Evolutionary conservation across 2,113 vertebrate genomes (phyloP), one percentile per base, ranked within the genome.

Genomic region (Mohoua ochrocephala): DNA sequence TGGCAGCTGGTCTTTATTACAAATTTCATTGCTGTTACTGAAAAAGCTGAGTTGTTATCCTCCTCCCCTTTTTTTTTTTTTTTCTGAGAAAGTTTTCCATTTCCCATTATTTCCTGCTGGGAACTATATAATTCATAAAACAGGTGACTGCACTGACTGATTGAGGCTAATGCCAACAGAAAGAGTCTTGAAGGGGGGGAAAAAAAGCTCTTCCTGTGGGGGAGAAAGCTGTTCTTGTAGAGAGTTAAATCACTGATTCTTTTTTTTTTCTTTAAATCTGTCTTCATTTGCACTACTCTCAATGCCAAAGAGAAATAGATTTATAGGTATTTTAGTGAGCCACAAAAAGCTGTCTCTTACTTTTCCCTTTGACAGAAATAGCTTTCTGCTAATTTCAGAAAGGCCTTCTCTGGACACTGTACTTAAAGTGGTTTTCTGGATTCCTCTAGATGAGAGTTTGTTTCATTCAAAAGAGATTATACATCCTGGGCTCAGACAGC

Each of bases 161-260:
- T 37, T 49, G 22, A 76, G 22, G 53, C 50, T 88, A 67, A 84
- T 68, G 47, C 57, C 33, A 39, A 31, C 23, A 79, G 84, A 35
- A 87, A 35, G 44, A 23, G 13, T 59, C 7, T 18, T 50, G 10
- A 0, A 0, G 3, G 3, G 5, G 16, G 13, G 11, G 3, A 2
- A 15, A 15, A n/a, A 59, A n/a, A 44, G 5, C 5, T 47, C 14
- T 52, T 92, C 31, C n/a, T 68, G 13, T 57, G 10, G 12, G 15
- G 10, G 14, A 64, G 56, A 69, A 59, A 56, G 8, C 6, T 60
- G 11, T 53, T 94, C 33, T 31, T 83, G 8, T 63, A 47, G 31
- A 27, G 13, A 74, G 45, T 69, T 84, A 53, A 74, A 68, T 59
- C 77, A 42, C 44, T 26, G 4, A 7, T 39, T 70, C 12, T 79